Base-by-base conservation (phyloP, 2,113 vertebrate species). In the Monopterus albus region DNA sequence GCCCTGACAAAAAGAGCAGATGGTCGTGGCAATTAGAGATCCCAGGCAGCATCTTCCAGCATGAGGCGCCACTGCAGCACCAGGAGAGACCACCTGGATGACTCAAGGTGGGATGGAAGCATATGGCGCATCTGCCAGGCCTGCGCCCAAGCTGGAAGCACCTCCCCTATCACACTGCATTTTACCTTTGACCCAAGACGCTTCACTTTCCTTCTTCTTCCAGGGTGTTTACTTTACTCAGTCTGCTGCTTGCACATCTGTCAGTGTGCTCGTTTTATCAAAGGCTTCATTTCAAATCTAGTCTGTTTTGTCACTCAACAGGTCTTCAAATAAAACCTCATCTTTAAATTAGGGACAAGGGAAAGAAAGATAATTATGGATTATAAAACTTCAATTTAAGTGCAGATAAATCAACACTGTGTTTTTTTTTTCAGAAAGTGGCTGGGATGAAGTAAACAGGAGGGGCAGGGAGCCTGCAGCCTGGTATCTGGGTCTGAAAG, bases 1-100 rank as follows among this genome's bases (percentile, higher is more conserved):
- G 72, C 75, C 77, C 75, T 75, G 83, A 92, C 87, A 91, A 92
- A 87, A 90, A 78, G 88, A 91, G 81, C 92, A 93, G 90, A 92
- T 93, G 92, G 91, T 42, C 61, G 56, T 72, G 65, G 86, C 89
- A 89, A 90, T 92, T 92, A 91, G 87, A 88, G 85, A 85, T 77
- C 87, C 77, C 87, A 90, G 82, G 85, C 87, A 85, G 84, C 88
- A 81, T 85, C 89, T 79, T 88, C 88, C 85, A 84, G 79, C 86
- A 80, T 83, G 84, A 88, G 85, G 80, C 83, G 79, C 84, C 83
- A 65, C 71, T 67, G 75, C 33, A 79, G 82, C 87, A 87, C 83
- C 88, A 58, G 89, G 87, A 87, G 79, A 85, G 75, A 86, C 87
- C 90, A 92, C 89, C 91, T 91, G 91, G 88, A 89, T 81, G 84